These are phyloP conservation scores for Panagrolaimus sp. DNA, from an alignment of 1,140 invertebrate species.

Conservation along the genomic window DNA sequence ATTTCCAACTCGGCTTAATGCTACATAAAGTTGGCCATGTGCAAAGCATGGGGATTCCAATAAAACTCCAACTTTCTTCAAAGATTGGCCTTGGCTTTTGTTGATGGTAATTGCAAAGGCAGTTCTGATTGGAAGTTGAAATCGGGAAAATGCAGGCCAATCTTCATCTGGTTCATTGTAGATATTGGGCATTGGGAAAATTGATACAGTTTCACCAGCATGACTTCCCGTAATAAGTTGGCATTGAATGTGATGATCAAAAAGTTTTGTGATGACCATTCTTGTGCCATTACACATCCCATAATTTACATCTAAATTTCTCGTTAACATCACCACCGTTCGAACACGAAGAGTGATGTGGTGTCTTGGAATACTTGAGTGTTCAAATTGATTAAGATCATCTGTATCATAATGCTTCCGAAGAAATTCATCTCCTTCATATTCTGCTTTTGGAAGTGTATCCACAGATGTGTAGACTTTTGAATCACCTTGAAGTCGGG, in stretches of 20 bases:
- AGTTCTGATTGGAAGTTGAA: slow-evolving; percentile 63
- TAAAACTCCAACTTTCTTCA: slow-evolving; percentile 57
- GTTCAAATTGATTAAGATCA: not conserved
- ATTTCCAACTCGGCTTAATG: not conserved
- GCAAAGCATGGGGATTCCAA: slow-evolving; percentile 59
- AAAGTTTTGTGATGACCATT: not conserved
- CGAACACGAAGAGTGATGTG: not conserved
- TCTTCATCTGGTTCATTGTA: not conserved
- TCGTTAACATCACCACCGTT: not conserved
- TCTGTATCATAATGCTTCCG: not conserved
- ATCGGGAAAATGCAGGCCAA: slow-evolving; percentile 29
- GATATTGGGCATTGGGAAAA: not conserved
- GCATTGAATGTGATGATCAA: not conserved
- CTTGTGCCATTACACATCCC: slow-evolving; percentile 15
- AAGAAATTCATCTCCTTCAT: not conserved
- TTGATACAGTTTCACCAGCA: not conserved
- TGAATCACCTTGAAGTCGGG: not conserved
- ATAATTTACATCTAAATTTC: not conserved
- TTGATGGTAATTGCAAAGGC: slow-evolving; percentile 65
- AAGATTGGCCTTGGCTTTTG: slow-evolving; percentile 64
- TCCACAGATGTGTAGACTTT: not conserved
- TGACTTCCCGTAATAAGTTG: not conserved
- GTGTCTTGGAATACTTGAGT: too few relatives aligned
- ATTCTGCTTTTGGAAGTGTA: not conserved
- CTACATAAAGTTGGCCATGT: slow-evolving; percentile 60